Evolutionary conservation across 2,888 invertebrate genomes (phyloP).

Genomic region (Invenusta paracnida): DNA sequence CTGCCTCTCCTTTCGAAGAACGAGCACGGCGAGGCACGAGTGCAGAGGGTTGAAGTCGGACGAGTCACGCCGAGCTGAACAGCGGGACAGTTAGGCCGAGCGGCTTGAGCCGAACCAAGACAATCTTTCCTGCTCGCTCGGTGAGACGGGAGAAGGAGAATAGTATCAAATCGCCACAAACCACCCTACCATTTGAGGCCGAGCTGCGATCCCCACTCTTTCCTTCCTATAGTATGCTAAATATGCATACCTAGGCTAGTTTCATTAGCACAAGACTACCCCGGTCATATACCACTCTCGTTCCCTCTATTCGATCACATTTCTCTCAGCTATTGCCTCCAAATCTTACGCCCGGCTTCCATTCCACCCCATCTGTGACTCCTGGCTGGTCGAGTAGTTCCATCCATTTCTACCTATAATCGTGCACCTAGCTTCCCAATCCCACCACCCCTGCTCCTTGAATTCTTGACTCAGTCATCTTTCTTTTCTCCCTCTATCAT

Average conservation of each 20-base stretch:
- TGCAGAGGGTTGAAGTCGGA: neutral
- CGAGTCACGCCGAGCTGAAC: neutral
- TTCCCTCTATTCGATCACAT: constrained; percentile 10
- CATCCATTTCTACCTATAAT: too few relatives aligned
- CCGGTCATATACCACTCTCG: neutral
- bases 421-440: too few relatives aligned
- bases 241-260: too few relatives aligned
- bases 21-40: too few relatives aligned
- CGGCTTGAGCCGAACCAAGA: too few relatives aligned
- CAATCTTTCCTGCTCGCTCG: too few relatives aligned
- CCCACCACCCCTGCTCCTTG: too few relatives aligned
- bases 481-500: too few relatives aligned
- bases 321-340: constrained; percentile 1
- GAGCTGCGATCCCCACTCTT: neutral
- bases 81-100: neutral
- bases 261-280: too few relatives aligned
- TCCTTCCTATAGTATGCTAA: neutral
- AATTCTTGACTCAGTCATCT: constrained; percentile 4
- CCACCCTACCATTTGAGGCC: neutral
- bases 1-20: too few relatives aligned
- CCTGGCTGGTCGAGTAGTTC: neutral
- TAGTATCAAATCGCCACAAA: constrained; percentile 16
- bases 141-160: neutral
- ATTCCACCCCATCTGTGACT: neutral
- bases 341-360: neutral